These are phyloP conservation scores for Teleogryllus oceanicus DNA, from an alignment of 2,888 invertebrate species.

Conservation along the genomic window DNA sequence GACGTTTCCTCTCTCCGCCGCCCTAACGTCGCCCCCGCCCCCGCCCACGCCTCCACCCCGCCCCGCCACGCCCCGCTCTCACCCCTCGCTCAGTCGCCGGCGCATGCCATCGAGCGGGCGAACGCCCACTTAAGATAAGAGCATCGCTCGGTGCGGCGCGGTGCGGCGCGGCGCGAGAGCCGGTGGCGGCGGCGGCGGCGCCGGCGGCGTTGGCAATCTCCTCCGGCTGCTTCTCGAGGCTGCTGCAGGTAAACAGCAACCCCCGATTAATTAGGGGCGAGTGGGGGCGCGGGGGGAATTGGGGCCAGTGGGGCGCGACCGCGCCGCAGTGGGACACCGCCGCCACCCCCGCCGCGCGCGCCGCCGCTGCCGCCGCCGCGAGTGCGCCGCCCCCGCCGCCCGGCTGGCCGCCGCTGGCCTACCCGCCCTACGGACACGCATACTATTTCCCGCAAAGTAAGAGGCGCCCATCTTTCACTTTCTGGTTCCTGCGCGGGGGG, in stretches of 20 bases:
- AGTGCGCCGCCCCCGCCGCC: not conserved
- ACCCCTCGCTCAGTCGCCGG: not conserved
- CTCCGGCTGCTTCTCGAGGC: not conserved
- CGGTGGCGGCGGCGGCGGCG: constrained; percentile 4
- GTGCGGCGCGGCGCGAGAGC: not conserved
- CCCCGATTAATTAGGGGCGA: constrained; percentile 5
- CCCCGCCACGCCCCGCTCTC: not conserved
- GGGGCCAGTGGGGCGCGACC: too few relatives aligned
- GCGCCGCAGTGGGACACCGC: too few relatives aligned
- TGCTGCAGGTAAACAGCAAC: not conserved
- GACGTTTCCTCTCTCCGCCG: not conserved
- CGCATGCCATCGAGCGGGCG: constrained; percentile 4
- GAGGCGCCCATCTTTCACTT: constrained; percentile 18
- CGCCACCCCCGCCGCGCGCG: not conserved
- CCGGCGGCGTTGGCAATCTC: not conserved
- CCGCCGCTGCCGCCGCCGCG: constrained; percentile 8
- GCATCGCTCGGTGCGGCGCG: not conserved
- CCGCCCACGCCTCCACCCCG: not conserved
- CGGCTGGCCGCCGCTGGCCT: constrained; percentile 7
- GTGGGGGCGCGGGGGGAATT: not conserved
- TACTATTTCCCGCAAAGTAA: constrained; percentile 18
- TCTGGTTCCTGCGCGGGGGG: not conserved
- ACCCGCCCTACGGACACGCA: constrained; percentile 18
- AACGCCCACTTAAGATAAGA: constrained; percentile 18
- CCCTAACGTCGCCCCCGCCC: not conserved